Percentiles rank a stretch among this genome's conserved stretches.
phyloP scores from a whole-genome alignment of 1,140 invertebrate genomes.

The Papilio aristodemus region DNA sequence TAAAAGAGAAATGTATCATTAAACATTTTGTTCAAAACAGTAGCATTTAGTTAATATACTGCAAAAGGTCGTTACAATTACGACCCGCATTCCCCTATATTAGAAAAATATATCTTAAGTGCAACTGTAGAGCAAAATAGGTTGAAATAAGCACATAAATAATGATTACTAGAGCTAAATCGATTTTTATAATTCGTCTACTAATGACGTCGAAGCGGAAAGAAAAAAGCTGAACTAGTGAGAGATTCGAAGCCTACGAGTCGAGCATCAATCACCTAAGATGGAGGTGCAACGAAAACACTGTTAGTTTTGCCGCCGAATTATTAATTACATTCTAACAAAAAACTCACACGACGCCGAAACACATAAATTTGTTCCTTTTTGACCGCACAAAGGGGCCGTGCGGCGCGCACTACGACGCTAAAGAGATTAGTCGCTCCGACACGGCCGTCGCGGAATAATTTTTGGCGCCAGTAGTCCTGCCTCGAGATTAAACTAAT shows the following conservation, averaged over 20 bases:
- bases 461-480: constrained; percentile 80
- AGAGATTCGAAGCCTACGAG: constrained; percentile 25
- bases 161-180: constrained; percentile 19
- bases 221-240: constrained; percentile 21
- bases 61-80: not conserved
- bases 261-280: constrained; percentile 66
- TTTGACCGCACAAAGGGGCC: constrained; percentile 77
- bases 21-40: too few relatives aligned
- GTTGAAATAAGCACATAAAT: constrained; percentile 14
- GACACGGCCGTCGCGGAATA: constrained; percentile 76
- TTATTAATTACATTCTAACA: constrained; percentile 81
- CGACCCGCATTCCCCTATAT: not conserved
- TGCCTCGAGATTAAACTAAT: constrained; percentile 80
- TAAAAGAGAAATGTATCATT: too few relatives aligned
- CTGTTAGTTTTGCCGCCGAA: constrained; percentile 82
- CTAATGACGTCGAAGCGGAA: constrained; percentile 26
- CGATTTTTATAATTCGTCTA: constrained; percentile 32
- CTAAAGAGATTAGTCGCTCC: constrained; percentile 76
- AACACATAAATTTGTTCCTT: constrained; percentile 80
- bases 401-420: constrained; percentile 68
- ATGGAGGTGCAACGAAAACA: constrained; percentile 74
- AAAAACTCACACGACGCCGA: constrained; percentile 76
- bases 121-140: not conserved
- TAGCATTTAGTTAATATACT: not conserved
- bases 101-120: not conserved